phyloP scores from a whole-genome alignment of 2,113 vertebrate species.

The Calypte anna region DNA sequence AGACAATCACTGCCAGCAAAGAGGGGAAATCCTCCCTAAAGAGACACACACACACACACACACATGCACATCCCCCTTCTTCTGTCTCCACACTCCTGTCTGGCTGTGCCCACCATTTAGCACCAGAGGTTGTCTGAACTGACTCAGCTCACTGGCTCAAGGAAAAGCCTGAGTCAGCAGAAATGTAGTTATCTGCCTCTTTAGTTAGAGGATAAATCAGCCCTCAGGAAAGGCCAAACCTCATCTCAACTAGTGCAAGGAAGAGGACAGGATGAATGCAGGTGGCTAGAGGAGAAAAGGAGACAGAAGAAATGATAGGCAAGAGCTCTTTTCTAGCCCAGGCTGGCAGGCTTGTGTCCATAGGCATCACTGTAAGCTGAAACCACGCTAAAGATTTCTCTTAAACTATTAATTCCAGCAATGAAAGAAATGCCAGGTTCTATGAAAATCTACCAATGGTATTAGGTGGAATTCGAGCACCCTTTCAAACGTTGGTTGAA shows the following conservation, averaged over 20 bases:
- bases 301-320: background rate
- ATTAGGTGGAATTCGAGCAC: background rate
- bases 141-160: background rate
- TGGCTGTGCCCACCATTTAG: background rate
- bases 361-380: background rate
- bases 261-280: background rate
- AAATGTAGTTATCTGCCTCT: background rate
- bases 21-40: background rate
- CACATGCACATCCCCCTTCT: background rate
- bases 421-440: background rate
- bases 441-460: background rate
- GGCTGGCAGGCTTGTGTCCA: rapidly evolving
- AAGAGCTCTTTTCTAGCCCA: background rate
- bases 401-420: background rate
- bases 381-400: background rate
- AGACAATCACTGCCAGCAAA: background rate
- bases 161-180: background rate
- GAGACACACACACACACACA: rapidly evolving
- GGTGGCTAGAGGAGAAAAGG: background rate
- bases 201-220: background rate
- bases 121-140: background rate
- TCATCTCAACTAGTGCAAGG: background rate
- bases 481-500: background rate
- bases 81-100: background rate
- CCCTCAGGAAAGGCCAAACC: background rate